phyloP scores from a whole-genome alignment of 2,113 vertebrate genomes.

The Charina bottae region DNA sequence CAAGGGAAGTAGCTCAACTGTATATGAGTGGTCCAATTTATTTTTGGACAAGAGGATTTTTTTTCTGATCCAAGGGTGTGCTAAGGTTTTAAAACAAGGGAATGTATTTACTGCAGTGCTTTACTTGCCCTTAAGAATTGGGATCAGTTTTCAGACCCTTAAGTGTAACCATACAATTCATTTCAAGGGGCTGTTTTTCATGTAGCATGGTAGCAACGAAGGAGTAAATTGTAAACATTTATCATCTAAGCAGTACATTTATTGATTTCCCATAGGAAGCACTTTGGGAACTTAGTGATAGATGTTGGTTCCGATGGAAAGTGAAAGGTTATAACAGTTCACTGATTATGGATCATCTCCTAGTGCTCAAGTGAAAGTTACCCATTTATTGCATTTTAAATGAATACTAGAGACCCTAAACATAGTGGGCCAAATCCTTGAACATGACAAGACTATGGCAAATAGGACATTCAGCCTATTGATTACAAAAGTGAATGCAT shows the following conservation, averaged over 20 bases:
- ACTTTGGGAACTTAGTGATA: constrained; percentile 60
- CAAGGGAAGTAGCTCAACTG: constrained; percentile 30
- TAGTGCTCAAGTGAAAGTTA: constrained; percentile 27
- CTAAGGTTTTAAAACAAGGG: constrained; percentile 40
- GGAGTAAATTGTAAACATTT: constrained; percentile 71
- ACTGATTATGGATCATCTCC: constrained; percentile 54
- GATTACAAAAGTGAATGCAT: constrained; percentile 24
- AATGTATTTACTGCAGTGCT: constrained; percentile 24
- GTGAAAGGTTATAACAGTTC: constrained; percentile 64
- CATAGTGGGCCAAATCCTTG: constrained; percentile 41
- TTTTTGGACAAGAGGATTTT: constrained; percentile 35
- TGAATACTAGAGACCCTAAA: constrained; percentile 48
- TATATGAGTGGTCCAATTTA: constrained; percentile 18
- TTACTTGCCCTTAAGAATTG: constrained; percentile 8
- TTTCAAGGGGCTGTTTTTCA: constrained; percentile 63
- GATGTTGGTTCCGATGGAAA: constrained; percentile 63
- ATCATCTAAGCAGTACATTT: constrained; percentile 66
- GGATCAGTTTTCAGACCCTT: constrained; percentile 18
- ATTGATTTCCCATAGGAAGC: constrained; percentile 68
- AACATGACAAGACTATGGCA: constrained; percentile 21
- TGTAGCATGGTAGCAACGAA: constrained; percentile 53
- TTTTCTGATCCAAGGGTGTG: not conserved
- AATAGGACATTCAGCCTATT: constrained; percentile 27
- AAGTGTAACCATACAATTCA: constrained; percentile 56
- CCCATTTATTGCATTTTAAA: constrained; percentile 55